Evolutionary conservation across 2,113 vertebrate genomes (phyloP), one percentile per base, ranked within the genome.

Genomic region (Bambusicola thoracicus): DNA sequence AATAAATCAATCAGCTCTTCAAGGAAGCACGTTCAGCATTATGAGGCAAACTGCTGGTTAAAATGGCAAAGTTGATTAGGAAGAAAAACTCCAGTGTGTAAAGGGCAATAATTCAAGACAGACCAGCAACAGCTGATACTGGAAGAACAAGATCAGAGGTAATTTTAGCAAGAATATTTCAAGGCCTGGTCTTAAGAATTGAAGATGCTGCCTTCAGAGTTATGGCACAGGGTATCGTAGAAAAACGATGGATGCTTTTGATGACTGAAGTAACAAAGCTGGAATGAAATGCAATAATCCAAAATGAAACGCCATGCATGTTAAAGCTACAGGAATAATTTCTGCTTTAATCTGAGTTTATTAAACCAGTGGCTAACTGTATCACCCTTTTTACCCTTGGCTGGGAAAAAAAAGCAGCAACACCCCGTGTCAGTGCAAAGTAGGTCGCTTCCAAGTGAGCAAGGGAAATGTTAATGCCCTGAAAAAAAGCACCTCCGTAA

Each of bases 291-390:
- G 91, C 49, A 75, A 34, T 30, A 88, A 83, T 84, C 68, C 77
- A 78, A 88, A 85, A 90, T 67, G 92, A 92, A 94, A 95, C 49
- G n/a, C 44, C 63, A 69, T 7, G 55, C 40, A 53, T 12, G 32
- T 27, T 88, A 83, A 81, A 90, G 44, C 43, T 59, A 88, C 24
- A 85, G 49, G 34, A 93, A 41, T n/a, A 59, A 90, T 75, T 96
- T 81, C 72, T 59, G 55, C 61, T 94, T 93, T 29, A 90, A 88
- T 83, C 61, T 88, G 59, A 63, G 81, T 93, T 83, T 53, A 90
- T 86, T 83, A 41, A 88, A 67, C 59, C 44, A 20, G 18, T 82
- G 58, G n/a, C 27, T 58, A 73, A 62, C 44, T 69, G 18, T 48
- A 29, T 16, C 59, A 69, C 48, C 8, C 40, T 36, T 87, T 68